Evolutionary conservation across 2,113 vertebrate species (phyloP).

Genomic region (Calyptomena viridis): DNA sequence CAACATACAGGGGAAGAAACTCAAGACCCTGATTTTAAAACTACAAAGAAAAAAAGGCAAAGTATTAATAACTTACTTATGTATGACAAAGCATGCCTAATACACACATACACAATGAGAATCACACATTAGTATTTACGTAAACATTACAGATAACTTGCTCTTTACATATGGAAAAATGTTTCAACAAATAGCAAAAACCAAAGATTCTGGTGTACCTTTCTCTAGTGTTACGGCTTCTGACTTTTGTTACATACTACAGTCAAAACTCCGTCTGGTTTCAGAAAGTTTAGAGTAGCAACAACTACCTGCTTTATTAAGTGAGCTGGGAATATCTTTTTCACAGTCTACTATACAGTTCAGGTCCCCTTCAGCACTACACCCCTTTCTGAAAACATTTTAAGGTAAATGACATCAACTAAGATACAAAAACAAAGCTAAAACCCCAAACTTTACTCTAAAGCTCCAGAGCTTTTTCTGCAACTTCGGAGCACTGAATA

Average conservation of each 20-base stretch:
- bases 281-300: neutral
- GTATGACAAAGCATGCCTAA: neutral
- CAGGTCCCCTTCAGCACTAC: neutral
- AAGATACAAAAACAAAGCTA: neutral
- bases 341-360: rapidly evolving
- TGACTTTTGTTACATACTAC: neutral
- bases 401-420: neutral
- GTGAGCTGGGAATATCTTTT: neutral
- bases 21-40: neutral
- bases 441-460: neutral
- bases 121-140: neutral
- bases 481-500: neutral
- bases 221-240: neutral
- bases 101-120: neutral
- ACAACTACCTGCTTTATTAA: neutral
- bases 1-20: neutral
- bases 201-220: rapidly evolving
- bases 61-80: neutral
- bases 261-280: neutral
- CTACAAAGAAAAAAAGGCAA: neutral
- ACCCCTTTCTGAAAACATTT: neutral
- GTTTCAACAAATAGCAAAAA: neutral
- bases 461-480: neutral
- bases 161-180: neutral
- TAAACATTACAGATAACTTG: neutral